Evolutionary conservation across 2,797 vertebrate species (phyloP).

Genomic region (Molossus alvarezi): DNA sequence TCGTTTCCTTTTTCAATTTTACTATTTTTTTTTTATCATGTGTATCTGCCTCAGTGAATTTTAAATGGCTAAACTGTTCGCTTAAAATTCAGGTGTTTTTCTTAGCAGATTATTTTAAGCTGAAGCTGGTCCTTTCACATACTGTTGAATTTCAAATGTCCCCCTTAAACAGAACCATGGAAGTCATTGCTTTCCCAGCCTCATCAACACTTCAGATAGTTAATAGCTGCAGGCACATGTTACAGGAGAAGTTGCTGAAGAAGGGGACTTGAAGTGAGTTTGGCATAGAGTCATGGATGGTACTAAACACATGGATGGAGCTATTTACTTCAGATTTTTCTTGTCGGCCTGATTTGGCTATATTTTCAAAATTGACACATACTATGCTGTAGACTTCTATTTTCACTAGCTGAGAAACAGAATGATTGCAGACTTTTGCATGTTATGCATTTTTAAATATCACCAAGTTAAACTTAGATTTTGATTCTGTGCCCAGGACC

Average conservation of each 20-base stretch:
- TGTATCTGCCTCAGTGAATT: slow-evolving; percentile 69
- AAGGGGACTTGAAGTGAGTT: slow-evolving; percentile 83
- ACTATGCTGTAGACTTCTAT: slow-evolving; percentile 88
- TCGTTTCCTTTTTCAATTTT: slow-evolving; percentile 12
- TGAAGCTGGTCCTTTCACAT: slow-evolving; percentile 79
- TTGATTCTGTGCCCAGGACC: slow-evolving; percentile 86
- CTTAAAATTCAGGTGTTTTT: slow-evolving; percentile 85
- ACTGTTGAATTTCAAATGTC: slow-evolving; percentile 81
- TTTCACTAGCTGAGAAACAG: slow-evolving; percentile 88
- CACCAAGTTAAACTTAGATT: slow-evolving; percentile 88
- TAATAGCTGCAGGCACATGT: slow-evolving; percentile 80
- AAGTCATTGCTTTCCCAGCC: slow-evolving; percentile 79
- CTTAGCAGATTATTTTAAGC: slow-evolving; percentile 79
- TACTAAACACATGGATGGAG: slow-evolving; percentile 86
- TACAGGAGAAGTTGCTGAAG: slow-evolving; percentile 84
- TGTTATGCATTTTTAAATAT: slow-evolving; percentile 89
- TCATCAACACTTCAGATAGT: slow-evolving; percentile 85
- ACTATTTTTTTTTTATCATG: slow-evolving; percentile 50
- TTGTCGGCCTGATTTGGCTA: slow-evolving; percentile 87
- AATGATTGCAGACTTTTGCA: slow-evolving; percentile 88
- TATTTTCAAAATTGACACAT: slow-evolving; percentile 87
- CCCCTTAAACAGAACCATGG: slow-evolving; percentile 78
- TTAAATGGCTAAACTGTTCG: slow-evolving; percentile 81
- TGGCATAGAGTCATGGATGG: slow-evolving; percentile 84
- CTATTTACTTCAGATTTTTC: slow-evolving; percentile 87